A percentile compares a stretch with the other conserved stretches of the same genome.
These are phyloP conservation scores for Rhynchotus rufescens DNA, from an alignment of 2,797 vertebrate genomes.

Conservation along the genomic window DNA sequence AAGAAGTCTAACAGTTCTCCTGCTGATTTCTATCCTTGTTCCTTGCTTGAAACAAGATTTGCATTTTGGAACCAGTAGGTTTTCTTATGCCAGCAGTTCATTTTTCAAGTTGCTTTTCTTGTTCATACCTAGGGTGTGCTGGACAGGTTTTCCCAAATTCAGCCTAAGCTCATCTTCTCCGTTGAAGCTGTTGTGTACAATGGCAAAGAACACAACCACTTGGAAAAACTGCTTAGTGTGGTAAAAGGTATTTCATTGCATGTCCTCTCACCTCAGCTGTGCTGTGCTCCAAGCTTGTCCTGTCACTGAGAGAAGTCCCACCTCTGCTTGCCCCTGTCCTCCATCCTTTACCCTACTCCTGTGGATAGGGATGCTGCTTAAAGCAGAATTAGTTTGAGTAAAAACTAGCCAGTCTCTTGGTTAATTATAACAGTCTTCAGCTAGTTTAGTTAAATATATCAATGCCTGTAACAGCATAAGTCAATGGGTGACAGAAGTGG, in stretches of 20 bases:
- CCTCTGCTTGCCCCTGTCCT: background rate
- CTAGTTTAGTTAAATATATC: background rate
- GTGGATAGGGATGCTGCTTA: background rate
- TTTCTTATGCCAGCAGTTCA: background rate
- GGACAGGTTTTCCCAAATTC: constrained; percentile 96
- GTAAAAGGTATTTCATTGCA: constrained; percentile 86
- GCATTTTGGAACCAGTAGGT: background rate
- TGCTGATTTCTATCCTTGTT: background rate
- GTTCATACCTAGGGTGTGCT: constrained; percentile 87
- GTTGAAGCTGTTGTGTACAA: constrained; percentile 96
- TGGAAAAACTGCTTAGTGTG: constrained; percentile 93
- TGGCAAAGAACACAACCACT: constrained; percentile 90
- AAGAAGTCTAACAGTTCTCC: background rate
- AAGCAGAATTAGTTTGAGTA: background rate
- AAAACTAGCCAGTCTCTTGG: background rate
- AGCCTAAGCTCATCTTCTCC: constrained; percentile 95
- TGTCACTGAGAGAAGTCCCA: background rate
- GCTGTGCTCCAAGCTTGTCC: background rate
- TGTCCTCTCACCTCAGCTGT: background rate
- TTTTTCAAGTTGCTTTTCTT: background rate
- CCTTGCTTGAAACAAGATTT: background rate
- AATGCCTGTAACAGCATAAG: background rate
- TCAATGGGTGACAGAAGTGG: background rate
- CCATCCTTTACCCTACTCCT: background rate
- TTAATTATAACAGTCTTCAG: background rate